Evolutionary conservation across 2,888 invertebrate species (phyloP).

Genomic region (Eupeodes luniger): DNA sequence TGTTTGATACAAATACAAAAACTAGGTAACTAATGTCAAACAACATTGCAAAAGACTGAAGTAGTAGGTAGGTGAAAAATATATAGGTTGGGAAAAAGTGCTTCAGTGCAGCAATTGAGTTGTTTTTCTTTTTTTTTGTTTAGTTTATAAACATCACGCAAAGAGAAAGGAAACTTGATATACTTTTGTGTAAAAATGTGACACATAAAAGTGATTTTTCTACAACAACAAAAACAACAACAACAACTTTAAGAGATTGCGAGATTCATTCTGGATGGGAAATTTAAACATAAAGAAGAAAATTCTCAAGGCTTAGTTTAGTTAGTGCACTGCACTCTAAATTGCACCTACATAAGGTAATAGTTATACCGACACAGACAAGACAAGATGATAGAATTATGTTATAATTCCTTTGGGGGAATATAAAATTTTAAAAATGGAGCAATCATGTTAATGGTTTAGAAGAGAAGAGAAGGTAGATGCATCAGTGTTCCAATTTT

Average conservation of each 20-base stretch:
- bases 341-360: neutral
- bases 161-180: conserved; percentile 71
- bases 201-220: conserved; percentile 40
- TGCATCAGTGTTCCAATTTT: conserved; percentile 9
- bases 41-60: conserved; percentile 28
- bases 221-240: no score
- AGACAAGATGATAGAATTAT: conserved; percentile 15
- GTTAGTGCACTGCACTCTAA: neutral
- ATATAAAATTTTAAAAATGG: conserved; percentile 5
- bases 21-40: conserved; percentile 67
- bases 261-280: conserved; percentile 24
- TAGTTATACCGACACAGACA: neutral
- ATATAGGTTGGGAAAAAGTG: conserved; percentile 63
- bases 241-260: neutral
- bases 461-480: no score
- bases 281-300: conserved; percentile 6
- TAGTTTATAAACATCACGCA: neutral
- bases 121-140: neutral
- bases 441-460: conserved; percentile 1
- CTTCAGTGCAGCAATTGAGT: neutral
- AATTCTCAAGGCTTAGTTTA: conserved; percentile 1
- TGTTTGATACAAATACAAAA: conserved; percentile 34
- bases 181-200: conserved; percentile 29
- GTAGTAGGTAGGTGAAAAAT: neutral
- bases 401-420: conserved; percentile 26